Percentiles rank a stretch among this genome's conserved stretches.
Conservation (phyloP, 64 coral and sea anemone genomes). For the Astreopora myriophthalma region DNA sequence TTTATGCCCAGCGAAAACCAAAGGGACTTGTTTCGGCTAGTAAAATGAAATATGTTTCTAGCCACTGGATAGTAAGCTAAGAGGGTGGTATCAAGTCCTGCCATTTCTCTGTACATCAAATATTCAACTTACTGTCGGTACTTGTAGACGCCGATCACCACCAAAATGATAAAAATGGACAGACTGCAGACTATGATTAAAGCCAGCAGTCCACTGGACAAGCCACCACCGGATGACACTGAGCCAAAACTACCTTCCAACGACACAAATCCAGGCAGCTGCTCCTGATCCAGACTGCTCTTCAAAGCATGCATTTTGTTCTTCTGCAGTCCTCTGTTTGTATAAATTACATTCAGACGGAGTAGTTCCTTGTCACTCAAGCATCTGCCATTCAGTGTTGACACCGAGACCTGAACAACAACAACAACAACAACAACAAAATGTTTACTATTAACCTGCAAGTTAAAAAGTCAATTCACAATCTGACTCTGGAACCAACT, state of each 20-base stretch:
- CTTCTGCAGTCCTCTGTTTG: neutral
- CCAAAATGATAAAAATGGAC: slow-evolving; percentile 62
- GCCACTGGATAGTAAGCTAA: too few relatives aligned
- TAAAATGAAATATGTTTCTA: too few relatives aligned
- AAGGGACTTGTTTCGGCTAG: too few relatives aligned
- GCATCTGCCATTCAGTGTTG: slow-evolving; percentile 72
- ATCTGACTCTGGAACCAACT: too few relatives aligned
- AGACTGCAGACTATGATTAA: slow-evolving; percentile 82
- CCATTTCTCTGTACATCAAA: too few relatives aligned
- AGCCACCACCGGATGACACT: neutral
- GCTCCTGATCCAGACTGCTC: slow-evolving; percentile 22
- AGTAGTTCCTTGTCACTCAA: slow-evolving; percentile 64
- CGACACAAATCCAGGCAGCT: slow-evolving; percentile 62
- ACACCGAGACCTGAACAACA: slow-evolving; percentile 25
- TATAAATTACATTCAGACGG: neutral
- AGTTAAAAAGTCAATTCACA: neutral
- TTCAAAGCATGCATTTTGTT: slow-evolving; percentile 14
- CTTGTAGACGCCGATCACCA: slow-evolving; percentile 76
- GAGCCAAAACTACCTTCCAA: slow-evolving; percentile 16
- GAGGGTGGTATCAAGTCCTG: too few relatives aligned
- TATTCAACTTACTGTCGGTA: slow-evolving; percentile 75
- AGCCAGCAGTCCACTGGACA: slow-evolving; percentile 70
- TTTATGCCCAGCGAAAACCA: too few relatives aligned
- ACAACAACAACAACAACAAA: neutral
- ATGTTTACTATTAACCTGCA: too few relatives aligned